Evolutionary conservation across 2,888 invertebrate species (phyloP), one percentile per base, ranked within the genome.

Genomic region (Dugesia japonica): DNA sequence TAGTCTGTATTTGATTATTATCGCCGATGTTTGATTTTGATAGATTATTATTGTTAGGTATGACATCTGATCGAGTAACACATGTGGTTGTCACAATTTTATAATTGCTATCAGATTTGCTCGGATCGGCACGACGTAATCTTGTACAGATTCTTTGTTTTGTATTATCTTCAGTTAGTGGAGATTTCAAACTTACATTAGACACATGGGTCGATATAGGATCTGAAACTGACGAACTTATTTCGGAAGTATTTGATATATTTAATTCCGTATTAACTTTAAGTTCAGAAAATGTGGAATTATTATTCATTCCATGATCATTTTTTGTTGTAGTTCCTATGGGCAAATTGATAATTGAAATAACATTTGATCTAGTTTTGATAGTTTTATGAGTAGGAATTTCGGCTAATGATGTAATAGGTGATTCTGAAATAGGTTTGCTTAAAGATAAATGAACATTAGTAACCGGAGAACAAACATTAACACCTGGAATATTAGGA

Each of bases 211-310:
- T 56, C 7, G 56, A 56, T n/a, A 56, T 56, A 9, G 56, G 56
- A 56, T 56, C 56, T 13, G 56, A 56, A 56, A 56, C 56, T 13
- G 56, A 56, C 23, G 56, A 56, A 56, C 17, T 56, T 56, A 56
- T 9, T 20, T 56, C 56, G 7, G n/a, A 4, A 20, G 4, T 20
- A n/a, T n/a, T 56, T n/a, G 56, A 23, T 56, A 13, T 1, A 23
- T 56, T 56, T n/a, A 56, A 56, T 56, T 56, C 56, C n/a, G 56
- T 56, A 56, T 56, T 56, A 56, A 56, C 23, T 56, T n/a, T 56
- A n/a, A 56, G 56, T 56, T 56, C 56, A 20, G 56, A 23, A 9
- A 56, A 56, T 56, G 56, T 1, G 13, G 31, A 31, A 31, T 31
- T 31, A 31, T 4, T 31, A 56, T 4, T n/a, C 7, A n/a, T n/a